These are phyloP conservation scores for Leguminivora glycinivorella DNA, from an alignment of 1,140 invertebrate genomes.

Conservation along the genomic window DNA sequence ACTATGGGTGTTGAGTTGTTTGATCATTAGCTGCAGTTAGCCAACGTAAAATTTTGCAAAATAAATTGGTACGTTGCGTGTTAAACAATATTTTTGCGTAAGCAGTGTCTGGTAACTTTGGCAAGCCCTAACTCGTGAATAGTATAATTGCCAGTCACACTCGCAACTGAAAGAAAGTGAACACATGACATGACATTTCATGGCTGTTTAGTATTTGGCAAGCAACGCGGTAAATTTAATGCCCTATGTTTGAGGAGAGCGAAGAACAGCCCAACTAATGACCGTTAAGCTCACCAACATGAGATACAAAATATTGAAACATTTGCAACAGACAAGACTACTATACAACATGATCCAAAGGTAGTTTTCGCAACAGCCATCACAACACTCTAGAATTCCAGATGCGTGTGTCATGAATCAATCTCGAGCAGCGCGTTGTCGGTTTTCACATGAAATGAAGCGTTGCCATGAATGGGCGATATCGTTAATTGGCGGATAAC, in stretches of 20 bases:
- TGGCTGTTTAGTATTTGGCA: too few relatives aligned
- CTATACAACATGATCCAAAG: too few relatives aligned
- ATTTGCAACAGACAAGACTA: too few relatives aligned
- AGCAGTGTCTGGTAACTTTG: not conserved
- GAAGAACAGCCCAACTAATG: too few relatives aligned
- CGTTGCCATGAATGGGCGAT: constrained; percentile 53
- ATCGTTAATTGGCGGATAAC: constrained; percentile 59
- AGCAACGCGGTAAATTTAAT: too few relatives aligned
- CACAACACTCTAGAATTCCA: constrained; percentile 21
- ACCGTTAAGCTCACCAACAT: too few relatives aligned
- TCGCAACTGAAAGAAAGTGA: too few relatives aligned
- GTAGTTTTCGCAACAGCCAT: not conserved
- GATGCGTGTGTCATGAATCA: constrained; percentile 28
- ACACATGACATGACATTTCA: too few relatives aligned
- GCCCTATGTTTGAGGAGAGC: too few relatives aligned
- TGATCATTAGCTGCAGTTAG: constrained; percentile 3
- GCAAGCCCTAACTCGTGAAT: too few relatives aligned
- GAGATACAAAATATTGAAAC: too few relatives aligned
- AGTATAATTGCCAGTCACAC: too few relatives aligned
- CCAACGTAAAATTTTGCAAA: not conserved
- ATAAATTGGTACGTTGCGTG: not conserved
- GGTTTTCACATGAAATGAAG: constrained; percentile 51
- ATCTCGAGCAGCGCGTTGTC: constrained; percentile 28
- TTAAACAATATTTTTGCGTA: not conserved
- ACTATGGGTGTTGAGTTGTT: constrained; percentile 9